Conservation (phyloP, 2,797 vertebrate genomes). For the Enteromius fasciolatus region DNA sequence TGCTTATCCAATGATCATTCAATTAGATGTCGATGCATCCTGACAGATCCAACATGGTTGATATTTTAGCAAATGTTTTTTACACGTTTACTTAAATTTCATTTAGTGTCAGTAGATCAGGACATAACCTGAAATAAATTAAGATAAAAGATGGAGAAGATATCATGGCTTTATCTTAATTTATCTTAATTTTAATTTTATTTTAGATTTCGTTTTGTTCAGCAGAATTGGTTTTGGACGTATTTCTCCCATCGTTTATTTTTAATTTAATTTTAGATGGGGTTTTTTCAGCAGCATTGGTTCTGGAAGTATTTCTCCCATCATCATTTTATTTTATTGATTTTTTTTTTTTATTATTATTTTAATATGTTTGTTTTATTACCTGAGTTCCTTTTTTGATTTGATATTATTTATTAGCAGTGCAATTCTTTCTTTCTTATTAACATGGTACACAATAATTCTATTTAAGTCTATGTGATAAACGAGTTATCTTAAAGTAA, state of each 20-base stretch:
- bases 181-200: neutral
- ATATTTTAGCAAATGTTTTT: slow-evolving; percentile 23
- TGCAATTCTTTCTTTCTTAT: neutral
- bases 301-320: no score
- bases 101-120: neutral
- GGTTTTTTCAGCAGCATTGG: no score
- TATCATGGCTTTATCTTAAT: neutral
- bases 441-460: neutral
- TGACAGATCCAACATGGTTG: neutral
- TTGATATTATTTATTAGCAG: neutral
- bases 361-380: neutral
- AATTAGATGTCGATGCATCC: slow-evolving; percentile 27
- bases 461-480: neutral
- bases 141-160: no score
- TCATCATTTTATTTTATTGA: no score
- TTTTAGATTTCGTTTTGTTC: neutral
- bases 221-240: no score
- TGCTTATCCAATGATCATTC: slow-evolving; percentile 26
- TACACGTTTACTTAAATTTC: neutral
- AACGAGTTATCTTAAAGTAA: neutral
- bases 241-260: neutral
- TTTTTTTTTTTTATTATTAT: neutral
- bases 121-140: neutral
- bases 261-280: no score
- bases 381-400: neutral